Base-by-base conservation (phyloP, 2,113 vertebrate species). In the Ariopsis seemanni region DNA sequence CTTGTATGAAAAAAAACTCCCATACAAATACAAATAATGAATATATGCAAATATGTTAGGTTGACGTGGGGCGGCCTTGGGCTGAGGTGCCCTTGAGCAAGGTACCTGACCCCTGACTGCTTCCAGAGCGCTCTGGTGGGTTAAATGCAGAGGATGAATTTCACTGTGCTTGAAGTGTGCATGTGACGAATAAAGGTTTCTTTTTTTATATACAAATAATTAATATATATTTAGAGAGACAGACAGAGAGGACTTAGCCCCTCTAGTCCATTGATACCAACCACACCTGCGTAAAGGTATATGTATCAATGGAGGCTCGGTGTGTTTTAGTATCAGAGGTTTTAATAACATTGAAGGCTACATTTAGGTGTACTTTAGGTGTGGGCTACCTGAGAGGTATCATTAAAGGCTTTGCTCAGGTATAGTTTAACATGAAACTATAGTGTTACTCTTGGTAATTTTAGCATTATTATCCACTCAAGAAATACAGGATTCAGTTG, bases 281-380 rank as follows among this genome's bases (percentile, higher is more conserved):
- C 52, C 0, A 1, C 7, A 15, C 50, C 14, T 55, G 75, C 57
- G 14, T 27, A 17, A 79, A 79, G 14, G 50, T 42, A 42, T 42
- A 42, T 42, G 22, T 78, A 53, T 5, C 25, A 27, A 52, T 79
- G n/a, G 50, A 55, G 50, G 50, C 20, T 67, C 80, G 63, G 81
- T 89, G 85, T 79, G 53, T 81, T 55, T 58, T 89, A 83, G 85
- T 86, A 20, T 58, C 22, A 75, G 71, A 50, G 22, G 10, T 42
- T 42, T 42, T 12, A 57, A 3, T 80, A 20, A 34, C 27, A 34
- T 20, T 11, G 30, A 27, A 80, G n/a, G 27, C 53, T 34, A 15
- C n/a, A 48, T 20, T 84, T 30, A 88, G 62, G 82, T 58, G 34
- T 69, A 63, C 63, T 86, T 81, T 34, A 81, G 79, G 27, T 60